A percentile compares a stretch with the other conserved stretches of the same genome.
These are phyloP conservation scores for Tupaia chinensis DNA, from an alignment of 2,113 vertebrate genomes.

Conservation along the genomic window DNA sequence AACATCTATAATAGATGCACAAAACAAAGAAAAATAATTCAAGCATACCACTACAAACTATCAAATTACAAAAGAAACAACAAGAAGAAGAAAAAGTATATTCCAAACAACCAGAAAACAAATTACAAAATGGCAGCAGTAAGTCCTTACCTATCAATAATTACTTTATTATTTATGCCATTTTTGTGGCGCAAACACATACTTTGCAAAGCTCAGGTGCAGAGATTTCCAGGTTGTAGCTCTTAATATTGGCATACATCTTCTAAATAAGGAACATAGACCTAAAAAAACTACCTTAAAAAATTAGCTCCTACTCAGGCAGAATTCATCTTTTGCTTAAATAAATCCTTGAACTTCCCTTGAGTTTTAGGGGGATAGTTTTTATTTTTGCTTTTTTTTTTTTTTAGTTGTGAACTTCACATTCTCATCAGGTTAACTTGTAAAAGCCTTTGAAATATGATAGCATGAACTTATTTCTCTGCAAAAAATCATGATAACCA, in stretches of 20 bases:
- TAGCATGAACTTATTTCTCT: background rate
- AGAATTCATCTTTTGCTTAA: constrained; percentile 9
- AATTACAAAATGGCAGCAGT: background rate
- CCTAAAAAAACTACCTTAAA: background rate
- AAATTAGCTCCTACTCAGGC: background rate
- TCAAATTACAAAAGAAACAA: background rate
- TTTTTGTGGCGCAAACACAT: background rate
- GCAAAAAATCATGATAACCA: background rate
- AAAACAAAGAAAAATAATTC: background rate
- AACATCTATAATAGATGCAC: background rate
- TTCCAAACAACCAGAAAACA: background rate
- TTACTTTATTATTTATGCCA: background rate
- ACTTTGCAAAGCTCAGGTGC: background rate
- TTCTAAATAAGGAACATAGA: background rate
- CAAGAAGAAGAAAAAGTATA: background rate
- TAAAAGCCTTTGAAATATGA: background rate
- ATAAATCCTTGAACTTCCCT: background rate
- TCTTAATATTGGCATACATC: background rate
- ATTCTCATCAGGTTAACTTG: background rate
- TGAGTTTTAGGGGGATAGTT: background rate
- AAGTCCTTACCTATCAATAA: background rate
- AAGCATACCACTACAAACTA: background rate
- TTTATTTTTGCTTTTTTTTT: background rate
- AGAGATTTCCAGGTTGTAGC: background rate
- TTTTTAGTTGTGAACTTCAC: background rate